Evolutionary conservation across 2,113 vertebrate species (phyloP), one percentile per base, ranked within the genome.

Genomic region (Actenoides hombroni): DNA sequence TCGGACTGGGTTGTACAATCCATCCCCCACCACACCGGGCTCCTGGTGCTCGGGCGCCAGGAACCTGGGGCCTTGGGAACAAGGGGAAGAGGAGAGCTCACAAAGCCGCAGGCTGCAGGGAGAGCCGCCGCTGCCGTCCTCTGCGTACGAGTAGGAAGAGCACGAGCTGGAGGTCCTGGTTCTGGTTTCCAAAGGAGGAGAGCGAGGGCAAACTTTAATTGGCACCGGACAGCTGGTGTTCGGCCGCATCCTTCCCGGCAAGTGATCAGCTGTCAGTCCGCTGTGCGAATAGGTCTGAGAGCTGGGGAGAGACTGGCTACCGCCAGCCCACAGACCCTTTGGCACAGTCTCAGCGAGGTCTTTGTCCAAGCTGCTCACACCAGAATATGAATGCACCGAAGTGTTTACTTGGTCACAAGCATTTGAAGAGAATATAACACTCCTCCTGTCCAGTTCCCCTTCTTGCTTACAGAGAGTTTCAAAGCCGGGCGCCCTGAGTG

Each of bases 201-300:
- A 99, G 91, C 99, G 99, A 42, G 99, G 99, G 98, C 99, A 99
- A 93, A 99, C 99, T 98, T 99, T 99, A 97, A 99, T 99, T 98
- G 99, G 99, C 98, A 99, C 99, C 35, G 99, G 99, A 97, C 99
- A 99, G 99, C 99, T 99, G 98, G 99, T 99, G 98, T 99, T 99
- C 46, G 99, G 98, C 96, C 99, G 98, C 94, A 99, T 98, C 96
- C 99, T 99, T 97, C 99, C 99, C 77, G 98, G 98, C 95, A 98
- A 96, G 94, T 99, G 98, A 81, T 99, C 98, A 65, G 98, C 96
- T 94, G 98, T 95, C 96, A 97, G 97, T 81, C 97, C 97, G 49
- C 98, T 97, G 84, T 99, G 98, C 86, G 99, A 98, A 91, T 98
- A 99, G 97, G 98, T 98, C 98, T 99, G 99, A 65, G 99, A 98